Evolutionary conservation across 2,113 vertebrate species (phyloP).

Genomic region (Elephas maximus): DNA sequence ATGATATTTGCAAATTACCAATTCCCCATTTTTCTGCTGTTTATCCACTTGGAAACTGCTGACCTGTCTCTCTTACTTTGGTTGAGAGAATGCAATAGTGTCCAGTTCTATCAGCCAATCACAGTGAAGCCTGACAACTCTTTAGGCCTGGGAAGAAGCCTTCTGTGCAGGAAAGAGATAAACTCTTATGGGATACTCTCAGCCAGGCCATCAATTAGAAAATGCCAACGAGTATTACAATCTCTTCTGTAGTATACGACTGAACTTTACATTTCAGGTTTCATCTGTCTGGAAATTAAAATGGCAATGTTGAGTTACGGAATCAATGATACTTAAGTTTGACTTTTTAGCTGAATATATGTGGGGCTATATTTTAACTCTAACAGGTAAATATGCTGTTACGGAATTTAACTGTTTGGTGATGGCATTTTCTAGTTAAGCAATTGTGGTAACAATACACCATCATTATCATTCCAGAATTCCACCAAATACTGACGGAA

Average conservation of each 20-base stretch:
- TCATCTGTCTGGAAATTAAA: background rate
- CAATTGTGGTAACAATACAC: rapidly evolving
- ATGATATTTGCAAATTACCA: rapidly evolving
- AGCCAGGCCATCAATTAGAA: background rate
- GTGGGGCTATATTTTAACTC: background rate
- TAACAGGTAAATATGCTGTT: background rate
- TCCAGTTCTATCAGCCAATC: background rate
- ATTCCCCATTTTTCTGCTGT: background rate
- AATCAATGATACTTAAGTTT: background rate
- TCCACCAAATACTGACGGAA: background rate
- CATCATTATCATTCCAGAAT: rapidly evolving
- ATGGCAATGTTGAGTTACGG: background rate
- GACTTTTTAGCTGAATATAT: background rate
- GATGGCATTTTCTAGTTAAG: background rate
- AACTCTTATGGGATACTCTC: rapidly evolving
- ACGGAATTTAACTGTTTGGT: background rate
- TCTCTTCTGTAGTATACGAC: rapidly evolving
- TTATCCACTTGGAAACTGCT: background rate
- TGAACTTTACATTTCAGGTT: background rate
- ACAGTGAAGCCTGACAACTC: rapidly evolving
- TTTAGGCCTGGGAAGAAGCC: rapidly evolving
- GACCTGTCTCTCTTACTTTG: background rate
- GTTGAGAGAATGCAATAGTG: background rate
- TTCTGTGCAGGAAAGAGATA: background rate
- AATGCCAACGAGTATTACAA: rapidly evolving